Conservation (phyloP, 2,888 invertebrate species). For the Escarpia spicata region DNA sequence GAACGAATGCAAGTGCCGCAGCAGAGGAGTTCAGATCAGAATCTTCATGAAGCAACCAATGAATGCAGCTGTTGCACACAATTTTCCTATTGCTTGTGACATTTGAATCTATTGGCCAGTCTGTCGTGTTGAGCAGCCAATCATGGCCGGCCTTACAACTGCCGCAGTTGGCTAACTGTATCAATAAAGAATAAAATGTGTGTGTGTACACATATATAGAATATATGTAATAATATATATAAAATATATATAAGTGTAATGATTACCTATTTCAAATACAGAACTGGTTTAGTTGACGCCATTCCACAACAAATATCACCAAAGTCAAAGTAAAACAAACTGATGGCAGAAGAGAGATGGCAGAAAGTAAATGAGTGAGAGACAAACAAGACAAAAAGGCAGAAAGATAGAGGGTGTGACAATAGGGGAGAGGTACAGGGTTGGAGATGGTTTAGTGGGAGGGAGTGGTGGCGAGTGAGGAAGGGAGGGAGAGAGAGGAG, state of each 20-base stretch:
- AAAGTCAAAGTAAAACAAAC: neutral
- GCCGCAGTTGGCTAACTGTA: neutral
- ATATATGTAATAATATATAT: no score
- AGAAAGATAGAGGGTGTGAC: no score
- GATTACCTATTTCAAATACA: neutral
- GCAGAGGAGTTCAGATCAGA: neutral
- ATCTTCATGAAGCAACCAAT: constrained; percentile 4
- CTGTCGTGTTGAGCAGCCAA: neutral
- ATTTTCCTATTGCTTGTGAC: neutral
- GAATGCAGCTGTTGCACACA: neutral
- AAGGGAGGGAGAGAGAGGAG: neutral
- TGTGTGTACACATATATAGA: neutral
- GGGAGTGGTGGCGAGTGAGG: neutral
- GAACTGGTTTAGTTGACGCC: neutral
- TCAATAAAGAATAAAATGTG: neutral
- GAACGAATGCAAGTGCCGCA: neutral
- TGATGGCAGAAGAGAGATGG: no score
- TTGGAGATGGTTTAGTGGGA: no score
- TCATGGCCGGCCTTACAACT: constrained; percentile 2
- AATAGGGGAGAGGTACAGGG: no score
- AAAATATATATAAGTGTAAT: neutral
- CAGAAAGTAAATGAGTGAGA: no score
- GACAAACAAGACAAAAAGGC: no score
- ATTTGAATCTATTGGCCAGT: neutral
- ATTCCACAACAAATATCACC: neutral